phyloP scores from a whole-genome alignment of 2,888 invertebrate species.

The Tigriopus californicus region DNA sequence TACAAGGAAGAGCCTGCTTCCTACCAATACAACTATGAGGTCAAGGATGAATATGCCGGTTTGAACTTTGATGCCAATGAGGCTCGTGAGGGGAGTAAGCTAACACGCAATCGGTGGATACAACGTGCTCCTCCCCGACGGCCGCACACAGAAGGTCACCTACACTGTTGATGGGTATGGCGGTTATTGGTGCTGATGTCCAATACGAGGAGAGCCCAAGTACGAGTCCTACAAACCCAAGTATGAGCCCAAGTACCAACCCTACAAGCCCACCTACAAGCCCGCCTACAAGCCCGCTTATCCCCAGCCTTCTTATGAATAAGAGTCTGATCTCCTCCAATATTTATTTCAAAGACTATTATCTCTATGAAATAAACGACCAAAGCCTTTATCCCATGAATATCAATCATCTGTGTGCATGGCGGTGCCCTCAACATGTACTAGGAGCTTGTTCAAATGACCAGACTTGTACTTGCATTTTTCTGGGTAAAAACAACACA shows the following conservation, averaged over 20 bases:
- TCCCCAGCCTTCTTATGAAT: too few species aligned
- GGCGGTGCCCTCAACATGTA: too few species aligned
- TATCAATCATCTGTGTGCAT: too few species aligned
- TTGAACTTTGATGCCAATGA: constrained; percentile 1
- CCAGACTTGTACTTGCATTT: too few species aligned
- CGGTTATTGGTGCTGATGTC: constrained; percentile 3
- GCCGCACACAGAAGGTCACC: background rate
- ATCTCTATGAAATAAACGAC: too few species aligned
- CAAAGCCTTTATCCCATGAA: too few species aligned
- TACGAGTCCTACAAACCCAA: background rate
- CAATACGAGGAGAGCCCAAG: background rate
- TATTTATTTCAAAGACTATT: too few species aligned
- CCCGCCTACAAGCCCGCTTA: background rate
- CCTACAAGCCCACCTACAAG: background rate
- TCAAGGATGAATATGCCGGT: background rate
- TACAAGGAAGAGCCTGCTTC: constrained; percentile 5
- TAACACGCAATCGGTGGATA: background rate
- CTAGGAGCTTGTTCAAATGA: too few species aligned
- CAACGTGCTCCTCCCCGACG: background rate
- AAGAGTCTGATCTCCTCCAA: too few species aligned
- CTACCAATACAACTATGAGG: constrained; percentile 1
- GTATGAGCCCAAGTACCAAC: background rate
- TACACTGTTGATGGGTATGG: constrained; percentile 1
- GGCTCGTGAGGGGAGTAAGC: constrained; percentile 9
- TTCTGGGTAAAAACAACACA: too few species aligned